phyloP scores from a whole-genome alignment of 2,113 vertebrate genomes.

The Rhinopomastus cyanomelas region DNA sequence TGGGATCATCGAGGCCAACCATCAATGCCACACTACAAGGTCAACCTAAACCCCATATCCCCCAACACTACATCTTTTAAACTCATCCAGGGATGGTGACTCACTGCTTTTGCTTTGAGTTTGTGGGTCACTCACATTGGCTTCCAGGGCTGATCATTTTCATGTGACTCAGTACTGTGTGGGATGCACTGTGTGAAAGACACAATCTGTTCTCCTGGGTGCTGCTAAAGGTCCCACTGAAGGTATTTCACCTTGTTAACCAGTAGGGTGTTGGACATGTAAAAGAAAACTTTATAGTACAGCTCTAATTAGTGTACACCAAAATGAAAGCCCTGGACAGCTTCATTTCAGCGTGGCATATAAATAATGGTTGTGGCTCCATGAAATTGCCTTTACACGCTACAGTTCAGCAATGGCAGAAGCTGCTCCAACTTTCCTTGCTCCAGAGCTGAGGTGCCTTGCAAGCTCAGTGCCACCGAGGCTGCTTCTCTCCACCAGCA shows the following conservation, averaged over 20 bases:
- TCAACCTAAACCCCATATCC: too few relatives aligned
- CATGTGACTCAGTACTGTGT: neutral
- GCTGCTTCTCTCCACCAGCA: neutral
- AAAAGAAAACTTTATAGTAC: conserved; percentile 43
- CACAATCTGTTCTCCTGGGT: neutral
- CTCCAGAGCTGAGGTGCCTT: neutral
- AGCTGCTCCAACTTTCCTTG: neutral
- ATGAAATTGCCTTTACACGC: neutral
- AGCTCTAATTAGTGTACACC: conserved; percentile 35
- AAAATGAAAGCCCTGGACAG: conserved; percentile 17
- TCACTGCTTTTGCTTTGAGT: neutral
- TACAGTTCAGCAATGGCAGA: neutral
- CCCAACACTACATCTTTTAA: too few relatives aligned
- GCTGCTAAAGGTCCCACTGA: neutral
- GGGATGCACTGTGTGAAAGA: neutral
- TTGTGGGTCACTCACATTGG: neutral
- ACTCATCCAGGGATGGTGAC: too few relatives aligned
- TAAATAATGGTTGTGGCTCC: conserved; percentile 17
- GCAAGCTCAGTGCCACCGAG: neutral
- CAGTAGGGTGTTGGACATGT: conserved; percentile 15
- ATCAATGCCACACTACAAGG: too few relatives aligned
- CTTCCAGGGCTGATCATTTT: neutral
- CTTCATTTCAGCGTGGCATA: neutral
- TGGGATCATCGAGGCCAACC: too few relatives aligned
- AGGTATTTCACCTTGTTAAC: conserved; percentile 34